Evolutionary conservation across 2,888 invertebrate genomes (phyloP).

Genomic region (Smittia aterrima): DNA sequence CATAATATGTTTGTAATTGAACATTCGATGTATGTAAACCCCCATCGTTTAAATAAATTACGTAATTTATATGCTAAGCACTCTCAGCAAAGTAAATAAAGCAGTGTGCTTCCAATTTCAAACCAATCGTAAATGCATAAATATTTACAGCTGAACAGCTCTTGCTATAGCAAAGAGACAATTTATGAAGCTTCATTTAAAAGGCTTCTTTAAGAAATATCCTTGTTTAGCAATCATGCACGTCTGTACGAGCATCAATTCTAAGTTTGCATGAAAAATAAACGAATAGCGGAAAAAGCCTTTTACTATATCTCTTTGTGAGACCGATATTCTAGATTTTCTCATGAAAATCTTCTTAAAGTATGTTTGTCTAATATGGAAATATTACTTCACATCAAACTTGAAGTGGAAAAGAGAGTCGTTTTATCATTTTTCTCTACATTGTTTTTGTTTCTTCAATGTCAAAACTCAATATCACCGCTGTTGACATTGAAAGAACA

Average conservation of each 20-base stretch:
- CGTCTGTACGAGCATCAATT: neutral
- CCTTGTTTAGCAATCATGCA: too few relatives aligned
- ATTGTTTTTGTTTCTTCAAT: neutral
- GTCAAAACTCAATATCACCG: neutral
- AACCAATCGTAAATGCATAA: neutral
- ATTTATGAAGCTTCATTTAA: neutral
- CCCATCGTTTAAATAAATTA: slow-evolving; percentile 13
- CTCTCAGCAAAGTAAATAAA: neutral
- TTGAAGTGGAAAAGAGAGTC: neutral
- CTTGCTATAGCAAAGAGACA: neutral
- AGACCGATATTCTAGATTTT: too few relatives aligned
- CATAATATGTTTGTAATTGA: slow-evolving; percentile 14
- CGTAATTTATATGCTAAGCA: slow-evolving; percentile 28
- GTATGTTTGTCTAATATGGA: slow-evolving; percentile 8
- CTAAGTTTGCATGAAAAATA: too few relatives aligned
- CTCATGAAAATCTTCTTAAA: too few relatives aligned
- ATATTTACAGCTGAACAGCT: neutral
- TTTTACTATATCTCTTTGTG: too few relatives aligned
- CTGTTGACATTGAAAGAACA: neutral
- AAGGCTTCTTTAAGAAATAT: neutral
- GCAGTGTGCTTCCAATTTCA: neutral
- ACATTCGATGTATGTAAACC: slow-evolving; percentile 4
- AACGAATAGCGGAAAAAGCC: too few relatives aligned
- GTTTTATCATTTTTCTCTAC: neutral
- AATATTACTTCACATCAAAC: neutral